phyloP scores from a whole-genome alignment of 64 coral and sea anemone genomes.

The Porites australiensis region DNA sequence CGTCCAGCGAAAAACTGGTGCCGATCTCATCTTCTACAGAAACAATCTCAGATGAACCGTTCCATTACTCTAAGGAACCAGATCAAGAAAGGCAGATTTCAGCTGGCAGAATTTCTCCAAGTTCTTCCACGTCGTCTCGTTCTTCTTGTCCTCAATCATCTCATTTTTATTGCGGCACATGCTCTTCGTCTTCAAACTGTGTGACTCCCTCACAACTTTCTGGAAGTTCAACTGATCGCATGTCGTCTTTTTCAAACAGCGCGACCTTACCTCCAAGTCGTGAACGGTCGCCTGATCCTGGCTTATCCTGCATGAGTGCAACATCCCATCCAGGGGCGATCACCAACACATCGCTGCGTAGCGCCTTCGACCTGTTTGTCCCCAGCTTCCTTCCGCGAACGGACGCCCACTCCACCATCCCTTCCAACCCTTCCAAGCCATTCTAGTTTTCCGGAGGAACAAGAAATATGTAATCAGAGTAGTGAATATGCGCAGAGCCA shows the following conservation, averaged over 20 bases:
- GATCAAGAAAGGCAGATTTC: not conserved
- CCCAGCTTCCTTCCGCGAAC: not conserved
- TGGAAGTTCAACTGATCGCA: not conserved
- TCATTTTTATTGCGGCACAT: not conserved
- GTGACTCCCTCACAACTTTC: not conserved
- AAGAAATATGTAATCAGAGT: constrained; percentile 7
- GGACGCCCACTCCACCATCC: not conserved
- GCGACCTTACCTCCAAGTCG: not conserved
- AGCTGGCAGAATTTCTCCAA: not conserved
- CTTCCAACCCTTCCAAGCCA: not conserved
- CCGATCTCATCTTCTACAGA: not conserved
- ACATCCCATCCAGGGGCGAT: too few species aligned
- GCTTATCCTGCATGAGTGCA: not conserved
- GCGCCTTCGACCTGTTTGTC: not conserved
- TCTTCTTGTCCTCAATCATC: not conserved
- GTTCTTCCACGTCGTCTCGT: not conserved
- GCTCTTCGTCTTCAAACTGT: not conserved
- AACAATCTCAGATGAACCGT: not conserved
- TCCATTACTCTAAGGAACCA: not conserved
- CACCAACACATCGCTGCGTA: too few species aligned
- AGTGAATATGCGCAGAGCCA: not conserved
- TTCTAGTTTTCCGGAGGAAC: constrained; percentile 3
- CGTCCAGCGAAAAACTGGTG: not conserved
- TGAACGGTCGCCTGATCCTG: not conserved
- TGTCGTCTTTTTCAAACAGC: not conserved